These are phyloP conservation scores for Antechinus flavipes DNA, from an alignment of 2,113 vertebrate species.

Conservation along the genomic window DNA sequence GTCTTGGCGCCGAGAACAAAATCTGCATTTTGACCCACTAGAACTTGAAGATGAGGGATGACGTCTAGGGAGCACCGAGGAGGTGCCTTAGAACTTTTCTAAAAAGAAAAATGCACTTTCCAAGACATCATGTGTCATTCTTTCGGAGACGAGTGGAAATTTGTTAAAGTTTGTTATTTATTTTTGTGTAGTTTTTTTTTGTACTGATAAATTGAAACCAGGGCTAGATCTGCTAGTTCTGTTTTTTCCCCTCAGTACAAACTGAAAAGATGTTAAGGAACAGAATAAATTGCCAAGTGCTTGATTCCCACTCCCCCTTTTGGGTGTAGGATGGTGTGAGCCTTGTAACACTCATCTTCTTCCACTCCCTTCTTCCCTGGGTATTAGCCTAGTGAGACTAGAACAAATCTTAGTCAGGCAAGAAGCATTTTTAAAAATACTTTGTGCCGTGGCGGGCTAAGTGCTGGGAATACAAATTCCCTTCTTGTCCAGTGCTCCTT, in stretches of 20 bases:
- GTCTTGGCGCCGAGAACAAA: not conserved
- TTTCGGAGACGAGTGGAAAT: constrained; percentile 11
- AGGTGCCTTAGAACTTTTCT: constrained; percentile 28
- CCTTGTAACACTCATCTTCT: not conserved
- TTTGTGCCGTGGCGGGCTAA: too few species aligned
- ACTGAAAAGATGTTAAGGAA: constrained; percentile 15
- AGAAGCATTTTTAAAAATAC: too few species aligned
- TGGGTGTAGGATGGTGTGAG: not conserved
- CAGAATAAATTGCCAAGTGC: not conserved
- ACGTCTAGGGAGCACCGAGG: not conserved
- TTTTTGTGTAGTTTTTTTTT: constrained; percentile 26
- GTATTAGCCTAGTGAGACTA: not conserved
- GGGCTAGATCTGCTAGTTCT: not conserved
- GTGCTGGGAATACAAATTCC: not conserved
- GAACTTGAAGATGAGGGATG: constrained; percentile 30
- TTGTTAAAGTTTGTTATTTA: constrained; percentile 16
- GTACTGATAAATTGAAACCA: not conserved
- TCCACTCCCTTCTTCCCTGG: too few species aligned
- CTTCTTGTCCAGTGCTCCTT: too few species aligned
- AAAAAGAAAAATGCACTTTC: constrained; percentile 13
- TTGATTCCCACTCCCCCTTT: constrained; percentile 2
- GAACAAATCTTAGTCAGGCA: not conserved
- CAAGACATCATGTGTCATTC: not conserved
- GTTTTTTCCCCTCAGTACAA: not conserved
- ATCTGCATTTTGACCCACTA: not conserved